Evolutionary conservation across 2,888 invertebrate species (phyloP), one percentile per base, ranked within the genome.

Genomic region (Rhorus exstirpatorius): DNA sequence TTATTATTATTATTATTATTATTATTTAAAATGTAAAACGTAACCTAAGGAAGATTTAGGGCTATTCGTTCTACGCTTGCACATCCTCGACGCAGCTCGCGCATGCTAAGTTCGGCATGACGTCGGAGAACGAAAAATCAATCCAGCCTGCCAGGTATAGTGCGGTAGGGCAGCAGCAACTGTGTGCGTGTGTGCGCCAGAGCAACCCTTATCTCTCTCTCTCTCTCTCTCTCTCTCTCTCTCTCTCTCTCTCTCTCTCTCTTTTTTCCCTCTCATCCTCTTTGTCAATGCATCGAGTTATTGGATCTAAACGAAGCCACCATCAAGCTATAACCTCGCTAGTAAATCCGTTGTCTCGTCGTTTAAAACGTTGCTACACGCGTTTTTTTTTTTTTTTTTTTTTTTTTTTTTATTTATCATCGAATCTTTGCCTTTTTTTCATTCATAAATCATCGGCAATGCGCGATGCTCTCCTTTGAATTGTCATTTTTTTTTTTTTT

Each of bases 111-210:
- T 86, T 83, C 82, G 74, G 63, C 17, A 82, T 88, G 88, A 90
- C 89, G 90, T 90, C 88, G 89, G 86, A 67, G 75, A 84, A 84
- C 84, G 89, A 89, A 90, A 90, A 90, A 90, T 90, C 90, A 89
- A 90, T 90, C 88, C 88, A 89, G 87, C 87, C 83, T 85, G 85
- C 80, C 79, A 82, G 83, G 83, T 81, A 85, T 84, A 84, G 87
- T 83, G 87, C 85, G 87, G 81, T 85, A 87, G 85, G 83, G 84
- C 80, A 85, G 85, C 63, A 72, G 21, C 49, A 49, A 75, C 53
- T 70, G 75, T 83, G 65, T 65, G 68, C 41, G 49, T 67, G 72
- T 79, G 72, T 74, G 78, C 78, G 74, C 58, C 65, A 51, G 44
- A 79, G 58, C 71, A 63, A 70, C 24, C 65, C 58, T 58, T 41